phyloP scores from a whole-genome alignment of 1,140 invertebrate species.

The Gonioctena quinquepunctata region DNA sequence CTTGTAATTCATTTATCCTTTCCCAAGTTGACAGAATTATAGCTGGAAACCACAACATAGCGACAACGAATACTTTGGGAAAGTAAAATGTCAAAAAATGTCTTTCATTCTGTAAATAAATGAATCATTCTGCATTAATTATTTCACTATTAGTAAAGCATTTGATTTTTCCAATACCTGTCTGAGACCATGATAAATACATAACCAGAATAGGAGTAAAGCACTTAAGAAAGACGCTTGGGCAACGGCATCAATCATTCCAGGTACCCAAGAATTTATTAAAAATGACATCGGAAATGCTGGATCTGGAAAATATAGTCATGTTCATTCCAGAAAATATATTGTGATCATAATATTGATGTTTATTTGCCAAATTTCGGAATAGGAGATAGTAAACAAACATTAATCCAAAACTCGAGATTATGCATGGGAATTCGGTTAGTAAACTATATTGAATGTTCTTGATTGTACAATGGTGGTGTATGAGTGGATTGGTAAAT shows the following conservation, averaged over 20 bases:
- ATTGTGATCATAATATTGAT: no score
- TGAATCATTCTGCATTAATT: no score
- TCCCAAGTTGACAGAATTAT: constrained; percentile 88
- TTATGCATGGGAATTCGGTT: no score
- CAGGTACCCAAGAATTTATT: constrained; percentile 86
- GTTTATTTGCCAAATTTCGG: no score
- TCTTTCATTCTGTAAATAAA: constrained; percentile 79
- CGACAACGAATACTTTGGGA: constrained; percentile 87
- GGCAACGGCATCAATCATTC: constrained; percentile 86
- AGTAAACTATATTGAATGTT: no score
- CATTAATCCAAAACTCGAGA: no score
- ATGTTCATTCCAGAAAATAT: no score
- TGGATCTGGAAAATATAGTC: constrained; percentile 78
- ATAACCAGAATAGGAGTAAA: constrained; percentile 91
- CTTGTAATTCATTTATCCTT: constrained; percentile 83
- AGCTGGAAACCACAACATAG: constrained; percentile 84
- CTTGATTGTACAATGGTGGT: no score
- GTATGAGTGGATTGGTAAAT: no score
- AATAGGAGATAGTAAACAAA: no score
- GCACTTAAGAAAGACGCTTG: constrained; percentile 89
- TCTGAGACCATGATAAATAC: constrained; percentile 90
- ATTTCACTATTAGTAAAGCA: background rate
- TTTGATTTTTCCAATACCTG: constrained; percentile 68
- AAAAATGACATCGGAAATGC: constrained; percentile 90
- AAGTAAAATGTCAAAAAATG: constrained; percentile 85